phyloP scores from a whole-genome alignment of 2,797 vertebrate genomes.

The Sebastes diaconus region DNA sequence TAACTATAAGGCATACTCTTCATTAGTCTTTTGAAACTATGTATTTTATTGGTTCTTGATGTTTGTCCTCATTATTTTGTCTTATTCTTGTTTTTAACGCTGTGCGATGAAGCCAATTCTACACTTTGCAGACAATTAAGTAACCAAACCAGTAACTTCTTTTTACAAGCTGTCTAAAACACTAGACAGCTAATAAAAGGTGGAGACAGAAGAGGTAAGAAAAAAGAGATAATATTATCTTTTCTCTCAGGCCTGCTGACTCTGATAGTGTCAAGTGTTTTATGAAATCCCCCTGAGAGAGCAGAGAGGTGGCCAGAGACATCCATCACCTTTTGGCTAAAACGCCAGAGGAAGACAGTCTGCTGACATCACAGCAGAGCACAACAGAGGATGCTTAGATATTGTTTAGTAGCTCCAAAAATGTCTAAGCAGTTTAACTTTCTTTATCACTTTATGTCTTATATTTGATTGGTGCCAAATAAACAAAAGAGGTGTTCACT shows the following conservation, averaged over 20 bases:
- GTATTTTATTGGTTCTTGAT: not conserved
- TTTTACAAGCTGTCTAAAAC: not conserved
- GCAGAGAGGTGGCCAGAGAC: constrained; percentile 56
- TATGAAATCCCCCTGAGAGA: constrained; percentile 50
- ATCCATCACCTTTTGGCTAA: constrained; percentile 67
- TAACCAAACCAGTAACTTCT: not conserved
- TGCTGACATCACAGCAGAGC: constrained; percentile 63
- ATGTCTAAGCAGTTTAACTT: not conserved
- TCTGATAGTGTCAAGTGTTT: constrained; percentile 59
- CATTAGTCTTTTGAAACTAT: not conserved
- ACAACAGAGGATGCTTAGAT: constrained; percentile 15
- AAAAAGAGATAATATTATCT: constrained; percentile 22
- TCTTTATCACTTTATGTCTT: not conserved
- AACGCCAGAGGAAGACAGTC: constrained; percentile 61
- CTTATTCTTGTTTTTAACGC: not conserved
- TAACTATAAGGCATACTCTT: not conserved
- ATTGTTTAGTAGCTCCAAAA: constrained; percentile 26
- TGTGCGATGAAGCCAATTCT: not conserved
- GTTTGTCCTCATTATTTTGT: not conserved
- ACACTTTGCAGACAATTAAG: not conserved
- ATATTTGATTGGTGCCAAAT: not conserved
- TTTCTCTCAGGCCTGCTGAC: constrained; percentile 57
- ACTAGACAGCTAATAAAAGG: not conserved
- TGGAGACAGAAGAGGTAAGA: constrained; percentile 16
- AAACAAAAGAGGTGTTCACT: not conserved